Conservation (phyloP, 2,113 vertebrate species). For the Meleagris gallopavo region DNA sequence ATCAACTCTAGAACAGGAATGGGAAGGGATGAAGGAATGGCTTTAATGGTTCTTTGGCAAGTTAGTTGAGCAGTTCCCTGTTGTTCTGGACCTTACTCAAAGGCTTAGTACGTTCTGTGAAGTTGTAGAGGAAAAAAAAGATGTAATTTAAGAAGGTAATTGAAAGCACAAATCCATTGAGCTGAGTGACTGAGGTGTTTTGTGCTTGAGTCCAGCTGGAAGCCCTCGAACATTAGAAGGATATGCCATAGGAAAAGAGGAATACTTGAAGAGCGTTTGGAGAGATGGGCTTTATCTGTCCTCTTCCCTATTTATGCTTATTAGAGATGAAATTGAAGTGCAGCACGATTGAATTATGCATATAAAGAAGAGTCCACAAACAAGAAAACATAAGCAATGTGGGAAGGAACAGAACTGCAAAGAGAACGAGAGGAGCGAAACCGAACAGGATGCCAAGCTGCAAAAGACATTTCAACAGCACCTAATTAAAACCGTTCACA, state of each 20-base stretch:
- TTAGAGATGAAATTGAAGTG: constrained; percentile 40
- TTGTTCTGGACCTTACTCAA: neutral
- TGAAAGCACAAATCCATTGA: neutral
- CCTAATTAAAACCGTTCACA: constrained; percentile 71
- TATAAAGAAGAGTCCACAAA: constrained; percentile 66
- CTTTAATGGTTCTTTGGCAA: neutral
- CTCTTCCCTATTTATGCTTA: constrained; percentile 18
- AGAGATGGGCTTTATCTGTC: constrained; percentile 19
- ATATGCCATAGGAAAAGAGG: neutral
- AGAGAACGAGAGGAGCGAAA: constrained; percentile 59
- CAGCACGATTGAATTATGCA: constrained; percentile 34
- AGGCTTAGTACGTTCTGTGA: neutral
- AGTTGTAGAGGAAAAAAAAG: neutral
- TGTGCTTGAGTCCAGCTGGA: constrained; percentile 4
- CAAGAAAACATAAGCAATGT: constrained; percentile 74
- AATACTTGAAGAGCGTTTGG: constrained; percentile 1
- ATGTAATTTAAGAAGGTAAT: neutral
- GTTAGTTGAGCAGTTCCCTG: neutral
- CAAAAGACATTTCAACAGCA: constrained; percentile 72
- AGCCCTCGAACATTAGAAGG: neutral
- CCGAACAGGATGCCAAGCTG: constrained; percentile 54
- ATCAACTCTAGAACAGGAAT: neutral
- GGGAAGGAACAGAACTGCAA: constrained; percentile 72
- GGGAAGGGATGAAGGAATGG: neutral
- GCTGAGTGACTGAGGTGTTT: neutral